Conservation (phyloP, 2,113 vertebrate genomes). For the Chaetops frenatus region DNA sequence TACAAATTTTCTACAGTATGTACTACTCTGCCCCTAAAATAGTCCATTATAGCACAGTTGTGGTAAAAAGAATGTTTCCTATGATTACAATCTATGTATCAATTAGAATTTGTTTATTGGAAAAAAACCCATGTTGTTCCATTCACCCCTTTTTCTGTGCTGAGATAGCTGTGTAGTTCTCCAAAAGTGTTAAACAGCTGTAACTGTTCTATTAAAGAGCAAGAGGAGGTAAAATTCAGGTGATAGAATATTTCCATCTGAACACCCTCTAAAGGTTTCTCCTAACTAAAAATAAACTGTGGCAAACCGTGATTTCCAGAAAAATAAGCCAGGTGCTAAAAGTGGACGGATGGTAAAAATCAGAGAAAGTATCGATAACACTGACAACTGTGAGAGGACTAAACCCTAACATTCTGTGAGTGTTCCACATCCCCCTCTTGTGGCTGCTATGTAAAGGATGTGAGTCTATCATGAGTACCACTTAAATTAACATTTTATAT, state of each 20-base stretch:
- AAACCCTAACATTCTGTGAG: not conserved
- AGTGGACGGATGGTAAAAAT: not conserved
- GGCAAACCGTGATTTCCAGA: not conserved
- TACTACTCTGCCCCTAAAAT: constrained; percentile 42
- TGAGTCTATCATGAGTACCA: not conserved
- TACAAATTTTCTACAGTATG: constrained; percentile 39
- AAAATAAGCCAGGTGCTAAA: not conserved
- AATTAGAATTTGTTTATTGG: constrained; percentile 46
- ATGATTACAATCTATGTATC: constrained; percentile 4
- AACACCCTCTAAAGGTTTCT: not conserved
- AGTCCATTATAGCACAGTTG: not conserved
- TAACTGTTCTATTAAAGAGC: not conserved
- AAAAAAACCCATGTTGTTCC: not conserved
- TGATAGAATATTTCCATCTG: not conserved
- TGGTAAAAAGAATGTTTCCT: constrained; percentile 20
- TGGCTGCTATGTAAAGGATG: constrained; percentile 16
- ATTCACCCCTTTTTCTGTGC: not conserved
- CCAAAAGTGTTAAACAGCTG: not conserved
- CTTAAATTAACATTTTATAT: not conserved
- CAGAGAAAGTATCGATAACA: not conserved
- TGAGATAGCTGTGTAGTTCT: not conserved
- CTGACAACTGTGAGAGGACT: not conserved
- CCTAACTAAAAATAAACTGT: not conserved
- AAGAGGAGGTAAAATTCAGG: not conserved
- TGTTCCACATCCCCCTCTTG: constrained; percentile 56